A percentile compares a stretch with the other conserved stretches of the same genome.
Conservation (phyloP, 1,140 invertebrate genomes). For the Latrodectus geometricus region DNA sequence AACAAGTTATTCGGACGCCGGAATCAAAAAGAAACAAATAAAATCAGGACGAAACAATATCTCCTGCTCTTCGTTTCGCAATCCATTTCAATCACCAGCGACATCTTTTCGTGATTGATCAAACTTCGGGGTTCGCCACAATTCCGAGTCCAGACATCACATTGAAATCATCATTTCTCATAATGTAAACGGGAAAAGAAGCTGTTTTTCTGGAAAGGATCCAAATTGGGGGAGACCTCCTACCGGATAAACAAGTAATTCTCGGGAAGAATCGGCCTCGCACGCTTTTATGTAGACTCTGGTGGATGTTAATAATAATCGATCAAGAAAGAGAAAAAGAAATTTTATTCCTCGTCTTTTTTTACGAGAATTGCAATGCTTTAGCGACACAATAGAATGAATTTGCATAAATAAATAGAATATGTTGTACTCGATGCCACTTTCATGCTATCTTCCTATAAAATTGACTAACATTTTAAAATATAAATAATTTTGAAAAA, state of each 20-base stretch:
- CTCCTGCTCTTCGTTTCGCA: constrained; percentile 9
- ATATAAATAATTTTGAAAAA: too few relatives aligned
- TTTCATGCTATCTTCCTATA: too few relatives aligned
- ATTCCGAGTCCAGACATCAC: constrained; percentile 23
- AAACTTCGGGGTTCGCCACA: constrained; percentile 43
- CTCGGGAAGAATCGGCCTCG: constrained; percentile 13
- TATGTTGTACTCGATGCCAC: too few relatives aligned
- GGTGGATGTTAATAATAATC: not conserved
- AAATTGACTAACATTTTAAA: too few relatives aligned
- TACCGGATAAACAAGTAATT: constrained; percentile 33
- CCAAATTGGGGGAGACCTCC: constrained; percentile 30
- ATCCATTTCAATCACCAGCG: constrained; percentile 54
- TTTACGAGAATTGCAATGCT: too few relatives aligned
- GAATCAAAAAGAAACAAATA: not conserved
- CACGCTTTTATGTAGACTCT: not conserved
- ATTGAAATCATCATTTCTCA: constrained; percentile 53
- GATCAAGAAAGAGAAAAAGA: not conserved
- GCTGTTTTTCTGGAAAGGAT: constrained; percentile 24
- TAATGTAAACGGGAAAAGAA: constrained; percentile 26
- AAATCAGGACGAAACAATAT: constrained; percentile 10
- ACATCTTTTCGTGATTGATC: constrained; percentile 57
- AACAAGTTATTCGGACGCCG: too few relatives aligned
- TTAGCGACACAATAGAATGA: too few relatives aligned
- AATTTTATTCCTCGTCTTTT: too few relatives aligned
- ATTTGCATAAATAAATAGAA: too few relatives aligned